These are phyloP conservation scores for Melieria crassipennis DNA, from an alignment of 2,888 invertebrate species.

Conservation along the genomic window DNA sequence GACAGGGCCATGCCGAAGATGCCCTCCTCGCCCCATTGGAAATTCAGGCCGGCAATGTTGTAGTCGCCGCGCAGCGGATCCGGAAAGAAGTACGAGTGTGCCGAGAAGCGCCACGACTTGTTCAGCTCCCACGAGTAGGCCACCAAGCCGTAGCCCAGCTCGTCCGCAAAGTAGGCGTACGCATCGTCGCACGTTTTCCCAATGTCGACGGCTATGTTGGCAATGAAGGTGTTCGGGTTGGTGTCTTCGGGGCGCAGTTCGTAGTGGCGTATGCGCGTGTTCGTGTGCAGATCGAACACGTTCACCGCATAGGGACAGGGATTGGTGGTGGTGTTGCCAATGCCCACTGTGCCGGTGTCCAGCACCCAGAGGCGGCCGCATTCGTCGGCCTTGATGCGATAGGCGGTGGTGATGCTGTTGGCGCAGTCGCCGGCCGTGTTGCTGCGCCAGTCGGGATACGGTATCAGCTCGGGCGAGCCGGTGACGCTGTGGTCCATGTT, in stretches of 20 bases:
- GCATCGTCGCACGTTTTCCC: conserved; percentile 80
- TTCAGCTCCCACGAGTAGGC: conserved; percentile 81
- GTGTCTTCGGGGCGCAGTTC: conserved; percentile 78
- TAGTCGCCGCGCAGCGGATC: conserved; percentile 83
- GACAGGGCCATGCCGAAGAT: conserved; percentile 82
- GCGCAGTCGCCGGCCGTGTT: conserved; percentile 82
- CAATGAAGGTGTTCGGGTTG: conserved; percentile 81
- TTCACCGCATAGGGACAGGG: conserved; percentile 83
- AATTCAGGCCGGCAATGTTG: conserved; percentile 81
- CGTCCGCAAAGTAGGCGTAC: conserved; percentile 83
- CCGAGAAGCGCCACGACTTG: conserved; percentile 80
- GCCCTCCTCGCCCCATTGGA: conserved; percentile 86
- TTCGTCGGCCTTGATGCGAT: conserved; percentile 80
- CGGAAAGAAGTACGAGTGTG: conserved; percentile 82
- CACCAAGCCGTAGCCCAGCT: conserved; percentile 83
- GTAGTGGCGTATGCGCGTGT: conserved; percentile 76
- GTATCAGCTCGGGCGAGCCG: conserved; percentile 79
- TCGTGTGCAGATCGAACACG: conserved; percentile 79
- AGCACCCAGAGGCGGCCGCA: conserved; percentile 86
- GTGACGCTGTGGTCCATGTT: conserved; percentile 73
- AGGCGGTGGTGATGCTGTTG: conserved; percentile 79
- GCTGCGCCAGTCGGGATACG: conserved; percentile 80
- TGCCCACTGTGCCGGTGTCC: conserved; percentile 85
- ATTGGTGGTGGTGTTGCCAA: conserved; percentile 79
- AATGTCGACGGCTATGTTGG: conserved; percentile 85